phyloP scores from a whole-genome alignment of 92 coral and sea anemone species.

The Heteractis magnifica region DNA sequence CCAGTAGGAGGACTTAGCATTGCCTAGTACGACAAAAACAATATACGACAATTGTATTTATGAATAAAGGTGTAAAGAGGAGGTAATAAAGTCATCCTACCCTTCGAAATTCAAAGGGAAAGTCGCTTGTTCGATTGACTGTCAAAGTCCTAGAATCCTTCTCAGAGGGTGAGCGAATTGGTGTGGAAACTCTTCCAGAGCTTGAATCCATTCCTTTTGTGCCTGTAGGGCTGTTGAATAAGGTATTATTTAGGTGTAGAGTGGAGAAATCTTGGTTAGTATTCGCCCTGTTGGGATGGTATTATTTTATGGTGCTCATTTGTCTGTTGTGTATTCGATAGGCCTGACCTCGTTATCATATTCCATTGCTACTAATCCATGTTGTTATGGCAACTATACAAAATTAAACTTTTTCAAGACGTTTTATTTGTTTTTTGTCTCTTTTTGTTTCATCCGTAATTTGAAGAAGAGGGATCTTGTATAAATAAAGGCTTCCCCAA shows the following conservation, averaged over 20 bases:
- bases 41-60: background rate
- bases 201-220: slow-evolving; percentile 66
- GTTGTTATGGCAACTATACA: slow-evolving; percentile 39
- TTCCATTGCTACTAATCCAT: background rate
- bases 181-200: slow-evolving; percentile 82
- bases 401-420: background rate
- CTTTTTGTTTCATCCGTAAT: too few species aligned
- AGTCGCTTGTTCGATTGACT: slow-evolving; percentile 74
- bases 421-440: too few species aligned
- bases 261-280: background rate
- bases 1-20: slow-evolving; percentile 84
- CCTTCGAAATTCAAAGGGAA: slow-evolving; percentile 79
- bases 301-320: slow-evolving; percentile 18
- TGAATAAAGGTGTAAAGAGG: background rate
- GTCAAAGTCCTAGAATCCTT: slow-evolving; percentile 76
- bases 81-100: slow-evolving; percentile 14
- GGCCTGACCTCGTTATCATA: slow-evolving; percentile 36
- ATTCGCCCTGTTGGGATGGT: background rate
- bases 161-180: slow-evolving; percentile 95
- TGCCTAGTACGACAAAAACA: slow-evolving; percentile 42
- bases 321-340: slow-evolving; percentile 25
- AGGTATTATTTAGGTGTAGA: background rate
- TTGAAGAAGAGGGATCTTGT: too few species aligned
- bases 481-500: too few species aligned
- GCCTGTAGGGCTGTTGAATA: background rate